Percentiles rank a stretch among this genome's conserved stretches.
These are phyloP conservation scores for Neolamprologus ventralis DNA, from an alignment of 2,113 vertebrate genomes.

Conservation along the genomic window DNA sequence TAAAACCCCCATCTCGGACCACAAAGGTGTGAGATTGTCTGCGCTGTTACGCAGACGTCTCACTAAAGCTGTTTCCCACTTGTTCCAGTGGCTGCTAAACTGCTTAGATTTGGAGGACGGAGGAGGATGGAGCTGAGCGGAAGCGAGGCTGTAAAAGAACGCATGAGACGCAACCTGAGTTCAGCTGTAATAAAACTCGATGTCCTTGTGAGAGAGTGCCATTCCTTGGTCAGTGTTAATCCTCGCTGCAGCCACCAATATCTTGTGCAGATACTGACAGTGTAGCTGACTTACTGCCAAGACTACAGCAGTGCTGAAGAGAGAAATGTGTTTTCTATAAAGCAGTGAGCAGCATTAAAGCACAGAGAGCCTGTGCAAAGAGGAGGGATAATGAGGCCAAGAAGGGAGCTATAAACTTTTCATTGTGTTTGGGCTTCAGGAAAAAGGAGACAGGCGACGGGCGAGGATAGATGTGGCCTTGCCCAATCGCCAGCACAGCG, in stretches of 20 bases:
- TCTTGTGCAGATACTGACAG: slow-evolving; percentile 11
- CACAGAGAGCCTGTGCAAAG: neutral
- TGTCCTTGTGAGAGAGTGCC: neutral
- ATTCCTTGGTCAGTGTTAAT: slow-evolving; percentile 4
- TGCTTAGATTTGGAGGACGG: neutral
- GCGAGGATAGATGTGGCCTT: slow-evolving; percentile 16
- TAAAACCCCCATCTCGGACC: neutral
- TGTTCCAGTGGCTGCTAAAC: slow-evolving; percentile 17
- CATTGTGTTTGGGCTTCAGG: slow-evolving; percentile 41
- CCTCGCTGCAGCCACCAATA: neutral
- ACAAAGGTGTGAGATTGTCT: neutral
- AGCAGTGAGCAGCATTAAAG: slow-evolving; percentile 16
- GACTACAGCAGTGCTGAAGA: slow-evolving; percentile 1
- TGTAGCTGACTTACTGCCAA: slow-evolving; percentile 14
- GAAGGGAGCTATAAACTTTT: slow-evolving; percentile 61
- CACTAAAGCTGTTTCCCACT: slow-evolving; percentile 29
- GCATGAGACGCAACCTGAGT: neutral
- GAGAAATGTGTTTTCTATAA: slow-evolving; percentile 66
- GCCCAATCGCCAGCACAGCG: neutral
- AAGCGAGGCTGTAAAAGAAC: neutral
- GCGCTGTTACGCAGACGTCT: neutral
- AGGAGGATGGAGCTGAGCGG: neutral
- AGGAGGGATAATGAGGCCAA: slow-evolving; percentile 41
- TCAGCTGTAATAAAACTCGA: slow-evolving; percentile 28
- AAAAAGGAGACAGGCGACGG: slow-evolving; percentile 28